Evolutionary conservation across 2,888 invertebrate genomes (phyloP), one percentile per base, ranked within the genome.

Genomic region (Celastrina argiolus): DNA sequence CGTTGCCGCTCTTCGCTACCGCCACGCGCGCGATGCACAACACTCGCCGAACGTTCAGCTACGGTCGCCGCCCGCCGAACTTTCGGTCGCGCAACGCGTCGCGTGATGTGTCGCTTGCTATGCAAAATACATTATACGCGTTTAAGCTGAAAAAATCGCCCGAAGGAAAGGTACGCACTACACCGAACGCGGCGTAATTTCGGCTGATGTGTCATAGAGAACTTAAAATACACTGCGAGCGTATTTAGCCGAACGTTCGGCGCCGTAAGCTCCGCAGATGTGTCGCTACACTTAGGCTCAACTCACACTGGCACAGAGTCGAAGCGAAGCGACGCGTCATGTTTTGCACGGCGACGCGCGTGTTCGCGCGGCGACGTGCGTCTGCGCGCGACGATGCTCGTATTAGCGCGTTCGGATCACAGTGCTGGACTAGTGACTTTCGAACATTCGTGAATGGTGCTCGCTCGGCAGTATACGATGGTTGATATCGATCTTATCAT

Each of bases 51-150:
- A 63, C 41, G 58, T 63, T 63, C 36, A 22, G 39, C 14, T n/a
- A 56, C 12, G 26, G 10, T 6, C 18, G 14, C 10, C 36, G 16
- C 61, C 18, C 28, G 8, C 61, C 61, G 61, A 28, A 61, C 36
- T 14, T 36, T 61, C 16, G 1, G 34, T 14, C 61, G n/a, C 36
- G 61, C 36, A 61, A 61, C 61, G 61, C 36, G 61, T 61, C 61
- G 61, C 61, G 16, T 61, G 61, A 61, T 36, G 36, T 31, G 61
- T 61, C 61, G 61, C 61, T 31, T 61, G 61, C 36, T 34, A 61
- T 61, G 61, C 61, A 61, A 61, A 61, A 61, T 61, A 61, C 31
- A 34, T 61, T 31, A 26, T 31, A 61, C 31, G 61, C 36, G 36
- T 61, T 61, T 36, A 31, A 34, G 18, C 34, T 16, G 34, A 61